Base-by-base conservation (phyloP, 2,113 vertebrate genomes). In the Anoplopoma fimbria region DNA sequence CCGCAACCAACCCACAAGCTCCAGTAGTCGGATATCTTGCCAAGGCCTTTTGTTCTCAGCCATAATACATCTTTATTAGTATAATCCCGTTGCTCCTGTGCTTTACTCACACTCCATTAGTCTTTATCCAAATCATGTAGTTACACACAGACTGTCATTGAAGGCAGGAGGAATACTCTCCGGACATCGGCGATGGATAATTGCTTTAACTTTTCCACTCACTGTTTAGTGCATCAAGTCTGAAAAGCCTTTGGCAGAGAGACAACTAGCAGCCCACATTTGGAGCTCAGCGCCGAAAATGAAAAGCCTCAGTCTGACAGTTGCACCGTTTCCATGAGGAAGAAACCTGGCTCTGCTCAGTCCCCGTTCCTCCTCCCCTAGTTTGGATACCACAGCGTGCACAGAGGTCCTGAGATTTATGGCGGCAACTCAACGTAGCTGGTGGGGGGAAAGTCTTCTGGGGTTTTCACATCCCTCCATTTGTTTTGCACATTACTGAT, bases 401-500 rank as follows among this genome's bases (percentile, higher is more conserved):
- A 89, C 88, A 89, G 82, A 84, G 92, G 94, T 94, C 87, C 81
- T 63, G 89, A 95, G 94, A 95, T 95, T 95, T 94, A 96, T 96
- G 92, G 93, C 88, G 53, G 57, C 67, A 69, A 83, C 91, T 89
- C 91, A 89, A 77, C 75, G 63, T 91, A 77, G 92, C 93, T 91
- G 88, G 84, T 76, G 79, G 90, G 86, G 49, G 81, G 72, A 63
- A 75, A 89, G 90, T 93, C 95, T 94, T 93, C 72, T n/a, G 93
- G 94, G 95, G 83, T 85, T 94, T 94, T 88, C 86, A 79, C 93
- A 90, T 91, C 85, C 92, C 88, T 90, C 91, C 91, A 93, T 95
- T 95, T 95, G 94, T 95, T 95, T 95, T 95, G 92, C 93, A 93
- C 94, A 93, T 95, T 94, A 95, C 94, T 92, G 92, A 93, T 93